Evolutionary conservation across 23 tunicate species (phyloP).

Genomic region (Trididemnum clinides): DNA sequence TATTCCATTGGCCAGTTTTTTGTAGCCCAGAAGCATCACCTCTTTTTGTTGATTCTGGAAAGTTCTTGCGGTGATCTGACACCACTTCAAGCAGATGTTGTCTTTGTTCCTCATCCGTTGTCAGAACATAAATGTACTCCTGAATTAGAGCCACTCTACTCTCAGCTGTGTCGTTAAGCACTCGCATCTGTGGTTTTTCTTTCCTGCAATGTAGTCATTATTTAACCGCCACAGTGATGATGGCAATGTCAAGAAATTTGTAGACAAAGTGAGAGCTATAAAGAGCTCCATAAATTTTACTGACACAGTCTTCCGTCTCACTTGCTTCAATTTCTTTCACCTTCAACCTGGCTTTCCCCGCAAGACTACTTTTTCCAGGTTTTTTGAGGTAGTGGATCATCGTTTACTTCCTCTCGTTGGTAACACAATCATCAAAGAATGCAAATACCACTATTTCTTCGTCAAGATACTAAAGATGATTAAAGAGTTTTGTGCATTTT

Average conservation of each 20-base stretch:
- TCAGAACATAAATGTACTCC: neutral
- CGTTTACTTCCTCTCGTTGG: too few relatives aligned
- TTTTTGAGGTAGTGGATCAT: too few relatives aligned
- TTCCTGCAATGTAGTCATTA: neutral
- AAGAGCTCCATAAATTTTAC: neutral
- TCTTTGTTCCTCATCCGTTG: neutral
- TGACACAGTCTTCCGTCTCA: neutral
- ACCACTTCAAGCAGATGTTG: too few relatives aligned
- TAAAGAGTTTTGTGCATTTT: too few relatives aligned
- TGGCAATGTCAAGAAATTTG: neutral
- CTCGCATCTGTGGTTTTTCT: neutral
- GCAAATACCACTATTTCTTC: too few relatives aligned
- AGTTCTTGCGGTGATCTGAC: neutral
- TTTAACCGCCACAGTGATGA: neutral
- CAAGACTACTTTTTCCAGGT: too few relatives aligned
- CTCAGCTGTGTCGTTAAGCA: neutral
- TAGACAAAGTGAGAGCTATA: neutral
- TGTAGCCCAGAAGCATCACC: neutral
- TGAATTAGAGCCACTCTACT: neutral
- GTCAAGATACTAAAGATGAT: too few relatives aligned
- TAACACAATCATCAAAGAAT: too few relatives aligned
- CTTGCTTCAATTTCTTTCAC: too few relatives aligned
- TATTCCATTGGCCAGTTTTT: neutral
- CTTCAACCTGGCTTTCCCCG: too few relatives aligned
- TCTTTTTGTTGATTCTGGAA: neutral